These are phyloP conservation scores for Tachypleus tridentatus DNA, from an alignment of 1,140 invertebrate genomes.

Conservation along the genomic window DNA sequence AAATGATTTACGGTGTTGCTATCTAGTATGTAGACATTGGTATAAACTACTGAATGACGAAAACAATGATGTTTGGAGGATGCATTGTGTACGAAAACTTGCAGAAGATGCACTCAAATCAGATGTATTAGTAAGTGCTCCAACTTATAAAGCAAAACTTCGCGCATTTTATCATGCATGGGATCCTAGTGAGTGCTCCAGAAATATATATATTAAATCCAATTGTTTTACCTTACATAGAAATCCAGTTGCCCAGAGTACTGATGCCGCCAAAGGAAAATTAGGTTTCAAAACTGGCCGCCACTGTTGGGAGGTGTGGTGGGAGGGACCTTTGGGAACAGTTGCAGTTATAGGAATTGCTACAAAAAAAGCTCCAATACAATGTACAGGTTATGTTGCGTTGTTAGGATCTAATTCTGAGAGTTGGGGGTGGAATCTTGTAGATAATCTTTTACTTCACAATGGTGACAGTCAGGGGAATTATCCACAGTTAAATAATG, in stretches of 20 bases:
- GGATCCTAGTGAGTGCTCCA: constrained; percentile 93
- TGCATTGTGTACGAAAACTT: constrained; percentile 74
- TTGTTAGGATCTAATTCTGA: constrained; percentile 89
- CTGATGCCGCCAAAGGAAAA: constrained; percentile 89
- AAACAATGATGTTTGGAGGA: constrained; percentile 90
- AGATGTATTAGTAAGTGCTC: constrained; percentile 74
- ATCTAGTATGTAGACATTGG: constrained; percentile 89
- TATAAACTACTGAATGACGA: constrained; percentile 79
- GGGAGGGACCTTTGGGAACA: constrained; percentile 94
- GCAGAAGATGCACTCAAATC: constrained; percentile 84
- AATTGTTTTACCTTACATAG: constrained; percentile 95
- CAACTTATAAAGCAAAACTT: constrained; percentile 87
- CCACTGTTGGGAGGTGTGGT: constrained; percentile 97
- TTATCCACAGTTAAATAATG: constrained; percentile 92
- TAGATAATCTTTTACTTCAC: constrained; percentile 93
- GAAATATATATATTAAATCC: constrained; percentile 92
- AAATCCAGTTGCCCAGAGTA: constrained; percentile 97
- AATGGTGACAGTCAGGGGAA: constrained; percentile 92
- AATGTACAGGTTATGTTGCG: constrained; percentile 86
- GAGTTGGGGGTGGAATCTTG: constrained; percentile 98
- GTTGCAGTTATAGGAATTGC: constrained; percentile 91
- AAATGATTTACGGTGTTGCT: constrained; percentile 72
- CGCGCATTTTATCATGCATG: constrained; percentile 90
- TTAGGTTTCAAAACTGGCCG: constrained; percentile 82
- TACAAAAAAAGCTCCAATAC: constrained; percentile 79